phyloP scores from a whole-genome alignment of 1,140 invertebrate genomes.

The Drosophila pseudoobscura region DNA sequence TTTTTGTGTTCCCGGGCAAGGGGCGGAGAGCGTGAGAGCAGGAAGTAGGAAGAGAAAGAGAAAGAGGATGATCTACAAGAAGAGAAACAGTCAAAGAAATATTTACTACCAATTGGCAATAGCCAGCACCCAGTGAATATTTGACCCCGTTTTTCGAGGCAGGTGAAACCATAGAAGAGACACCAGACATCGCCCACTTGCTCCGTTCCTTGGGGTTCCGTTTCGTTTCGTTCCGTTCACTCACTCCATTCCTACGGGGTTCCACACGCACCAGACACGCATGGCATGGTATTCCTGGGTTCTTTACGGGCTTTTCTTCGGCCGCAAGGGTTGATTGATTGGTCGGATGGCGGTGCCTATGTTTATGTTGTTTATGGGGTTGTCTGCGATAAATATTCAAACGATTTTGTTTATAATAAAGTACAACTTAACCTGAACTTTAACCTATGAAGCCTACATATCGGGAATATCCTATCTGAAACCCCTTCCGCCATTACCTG shows the following conservation, averaged over 20 bases:
- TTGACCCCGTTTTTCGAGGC: conserved; percentile 32
- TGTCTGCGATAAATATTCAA: conserved; percentile 70
- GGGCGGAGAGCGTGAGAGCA: background rate
- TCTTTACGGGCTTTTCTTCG: conserved; percentile 26
- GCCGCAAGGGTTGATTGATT: conserved; percentile 62
- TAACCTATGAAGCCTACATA: conserved; percentile 2
- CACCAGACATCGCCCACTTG: background rate
- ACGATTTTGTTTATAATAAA: conserved; percentile 80
- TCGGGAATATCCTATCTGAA: background rate
- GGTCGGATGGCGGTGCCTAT: conserved; percentile 53
- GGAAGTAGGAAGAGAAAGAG: conserved; percentile 11
- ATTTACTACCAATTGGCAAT: background rate
- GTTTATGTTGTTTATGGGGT: background rate
- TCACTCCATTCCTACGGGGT: background rate
- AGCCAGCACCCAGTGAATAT: conserved; percentile 10
- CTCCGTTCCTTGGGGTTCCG: background rate
- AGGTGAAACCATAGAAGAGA: conserved; percentile 54
- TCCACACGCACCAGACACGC: conserved; percentile 40
- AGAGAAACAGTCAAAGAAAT: background rate
- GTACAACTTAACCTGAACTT: conserved; percentile 34
- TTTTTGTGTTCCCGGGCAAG: background rate
- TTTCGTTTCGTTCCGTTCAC: conserved; percentile 9
- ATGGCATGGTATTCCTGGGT: conserved; percentile 3
- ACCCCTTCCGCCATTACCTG: background rate
- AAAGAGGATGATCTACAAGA: conserved; percentile 7